Conservation (phyloP, 2,113 vertebrate species). For the Bucco capensis region DNA sequence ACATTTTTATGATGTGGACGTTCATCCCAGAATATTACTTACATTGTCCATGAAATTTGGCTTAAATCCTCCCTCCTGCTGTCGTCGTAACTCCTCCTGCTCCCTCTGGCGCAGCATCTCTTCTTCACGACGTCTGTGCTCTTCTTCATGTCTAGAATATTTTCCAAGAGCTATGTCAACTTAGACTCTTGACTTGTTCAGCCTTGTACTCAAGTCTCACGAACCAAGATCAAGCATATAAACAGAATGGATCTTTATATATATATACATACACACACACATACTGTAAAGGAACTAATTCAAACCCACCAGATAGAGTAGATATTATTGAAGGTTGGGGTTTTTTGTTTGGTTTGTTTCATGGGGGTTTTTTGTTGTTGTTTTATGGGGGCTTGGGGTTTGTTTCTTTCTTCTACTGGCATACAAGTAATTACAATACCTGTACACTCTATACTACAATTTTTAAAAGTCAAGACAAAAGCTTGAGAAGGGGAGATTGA, state of each 20-base stretch:
- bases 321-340: background rate
- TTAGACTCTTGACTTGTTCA: background rate
- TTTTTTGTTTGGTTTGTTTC: background rate
- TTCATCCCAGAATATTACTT: slow-evolving; percentile 72
- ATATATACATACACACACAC: too few relatives aligned
- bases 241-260: background rate
- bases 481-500: too few relatives aligned
- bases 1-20: background rate
- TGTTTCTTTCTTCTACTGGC: background rate
- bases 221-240: background rate
- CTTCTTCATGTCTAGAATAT: slow-evolving; percentile 84
- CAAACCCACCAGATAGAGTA: background rate
- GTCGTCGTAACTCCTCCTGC: slow-evolving; percentile 88
- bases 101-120: slow-evolving; percentile 93
- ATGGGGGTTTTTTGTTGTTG: too few relatives aligned
- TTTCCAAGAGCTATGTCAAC: background rate
- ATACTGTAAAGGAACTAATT: background rate
- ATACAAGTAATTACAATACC: background rate
- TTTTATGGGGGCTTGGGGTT: too few relatives aligned
- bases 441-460: background rate
- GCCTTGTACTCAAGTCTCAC: background rate
- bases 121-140: slow-evolving; percentile 89
- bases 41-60: slow-evolving; percentile 90
- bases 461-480: background rate
- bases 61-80: slow-evolving; percentile 88